Evolutionary conservation across 2,888 invertebrate genomes (phyloP).

Genomic region (Lottia gigantea): DNA sequence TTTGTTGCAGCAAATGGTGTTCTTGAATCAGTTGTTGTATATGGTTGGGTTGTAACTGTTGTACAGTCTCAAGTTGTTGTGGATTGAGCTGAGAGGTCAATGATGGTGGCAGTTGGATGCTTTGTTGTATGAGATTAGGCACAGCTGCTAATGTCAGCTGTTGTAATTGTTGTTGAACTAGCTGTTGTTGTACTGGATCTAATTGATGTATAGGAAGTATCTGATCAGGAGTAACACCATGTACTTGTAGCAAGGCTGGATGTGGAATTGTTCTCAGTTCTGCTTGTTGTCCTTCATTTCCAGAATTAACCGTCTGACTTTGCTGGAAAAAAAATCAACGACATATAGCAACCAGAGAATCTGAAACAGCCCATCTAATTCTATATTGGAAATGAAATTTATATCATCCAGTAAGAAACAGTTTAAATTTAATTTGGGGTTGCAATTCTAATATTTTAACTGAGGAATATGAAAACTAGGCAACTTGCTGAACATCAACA

Average conservation of each 20-base stretch:
- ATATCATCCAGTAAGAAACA: no score
- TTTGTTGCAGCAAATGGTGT: slow-evolving; percentile 31
- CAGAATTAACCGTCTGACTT: no score
- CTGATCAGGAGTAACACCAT: slow-evolving; percentile 59
- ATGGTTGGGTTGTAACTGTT: slow-evolving; percentile 44
- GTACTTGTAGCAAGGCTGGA: slow-evolving; percentile 65
- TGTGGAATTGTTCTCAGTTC: slow-evolving; percentile 7
- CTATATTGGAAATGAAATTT: no score
- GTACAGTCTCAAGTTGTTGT: slow-evolving; percentile 37
- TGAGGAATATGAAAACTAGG: no score
- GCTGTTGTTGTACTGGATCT: slow-evolving; percentile 35
- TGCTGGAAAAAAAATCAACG: no score
- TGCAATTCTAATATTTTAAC: no score
- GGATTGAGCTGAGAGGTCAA: slow-evolving; percentile 38
- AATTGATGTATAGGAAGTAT: slow-evolving; percentile 52
- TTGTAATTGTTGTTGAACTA: slow-evolving; percentile 38
- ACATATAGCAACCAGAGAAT: no score
- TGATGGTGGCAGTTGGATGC: background rate
- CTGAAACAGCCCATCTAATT: no score
- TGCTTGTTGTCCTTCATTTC: no score
- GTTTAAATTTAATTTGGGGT: no score
- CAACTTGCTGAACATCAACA: no score
- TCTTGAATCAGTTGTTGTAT: slow-evolving; percentile 43
- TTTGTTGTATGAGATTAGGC: background rate
- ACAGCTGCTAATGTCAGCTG: slow-evolving; percentile 31